phyloP scores from a whole-genome alignment of 1,140 invertebrate genomes.

The Drosophila micromelanica region DNA sequence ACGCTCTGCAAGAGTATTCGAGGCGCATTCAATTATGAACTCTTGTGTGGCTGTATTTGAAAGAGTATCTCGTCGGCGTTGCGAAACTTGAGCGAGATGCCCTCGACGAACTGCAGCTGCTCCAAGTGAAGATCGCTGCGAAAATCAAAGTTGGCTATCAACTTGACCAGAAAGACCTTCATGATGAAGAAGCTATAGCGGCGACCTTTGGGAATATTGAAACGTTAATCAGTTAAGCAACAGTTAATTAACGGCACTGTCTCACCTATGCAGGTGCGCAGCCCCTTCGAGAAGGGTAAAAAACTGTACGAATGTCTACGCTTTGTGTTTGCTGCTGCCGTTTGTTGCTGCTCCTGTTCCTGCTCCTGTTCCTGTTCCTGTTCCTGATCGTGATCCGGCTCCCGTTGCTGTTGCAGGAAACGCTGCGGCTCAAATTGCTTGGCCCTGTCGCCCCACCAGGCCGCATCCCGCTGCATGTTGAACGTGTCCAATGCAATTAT shows the following conservation, averaged over 20 bases:
- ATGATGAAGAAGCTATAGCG: conserved; percentile 75
- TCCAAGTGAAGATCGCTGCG: conserved; percentile 56
- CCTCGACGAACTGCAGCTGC: conserved; percentile 70
- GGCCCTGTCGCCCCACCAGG: conserved; percentile 86
- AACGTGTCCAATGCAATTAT: conserved; percentile 76
- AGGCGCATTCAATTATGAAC: not conserved
- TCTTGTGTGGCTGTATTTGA: conserved; percentile 47
- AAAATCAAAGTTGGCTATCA: conserved; percentile 69
- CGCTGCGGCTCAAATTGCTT: conserved; percentile 91
- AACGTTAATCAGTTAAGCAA: not conserved
- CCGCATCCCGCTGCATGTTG: conserved; percentile 76
- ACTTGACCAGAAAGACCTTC: conserved; percentile 74
- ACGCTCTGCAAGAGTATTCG: not conserved
- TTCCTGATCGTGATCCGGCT: conserved; percentile 8
- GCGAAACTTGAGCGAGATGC: conserved; percentile 75
- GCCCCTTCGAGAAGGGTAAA: conserved; percentile 90
- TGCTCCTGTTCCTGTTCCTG: conserved; percentile 3
- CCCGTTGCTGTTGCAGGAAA: conserved; percentile 85
- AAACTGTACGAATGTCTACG: conserved; percentile 88
- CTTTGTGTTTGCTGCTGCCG: not conserved
- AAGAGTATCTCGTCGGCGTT: conserved; percentile 72
- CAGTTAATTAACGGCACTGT: not conserved
- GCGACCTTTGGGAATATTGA: conserved; percentile 45
- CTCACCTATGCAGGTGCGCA: conserved; percentile 87
- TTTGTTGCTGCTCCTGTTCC: conserved; percentile 7